Evolutionary conservation across 2,888 invertebrate genomes (phyloP), one percentile per base, ranked within the genome.

Genomic region (Epistrophe grossulariae): DNA sequence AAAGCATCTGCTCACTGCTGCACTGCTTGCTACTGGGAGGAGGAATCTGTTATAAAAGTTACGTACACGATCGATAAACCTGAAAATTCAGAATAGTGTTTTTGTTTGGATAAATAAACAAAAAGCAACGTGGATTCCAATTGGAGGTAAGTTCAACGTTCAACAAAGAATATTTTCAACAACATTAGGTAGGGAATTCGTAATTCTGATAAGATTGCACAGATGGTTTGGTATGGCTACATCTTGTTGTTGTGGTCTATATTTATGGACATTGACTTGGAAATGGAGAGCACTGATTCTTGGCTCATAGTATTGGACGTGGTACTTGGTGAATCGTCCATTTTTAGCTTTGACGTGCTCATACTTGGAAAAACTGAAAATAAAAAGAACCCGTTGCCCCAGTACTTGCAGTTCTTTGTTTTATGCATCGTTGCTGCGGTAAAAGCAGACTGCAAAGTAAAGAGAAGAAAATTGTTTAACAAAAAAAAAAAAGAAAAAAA

Each of bases 341-440:
- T 84, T 72, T 77, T 24, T 43, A 45, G 55, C 57, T n/a, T 76
- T 40, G 68, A 68, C 66, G 66, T 66, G 76, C 38, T 66, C 73
- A 10, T 9, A 57, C 48, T 68, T 28, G 15, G 24, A 31, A 43
- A 24, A 40, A 43, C 31, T 13, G 19, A 73, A 57, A 43, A 78
- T 4, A 55, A 72, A 48, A 57, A 78, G 68, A 68, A 38, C 48
- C 13, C 52, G 59, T 38, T 79, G 45, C 17, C 76, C 38, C 28
- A 70, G 70, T 70, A 38, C 19, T 60, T 13, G 60, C 13, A 40
- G 19, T 79, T 87, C 83, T 87, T 87, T 87, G 82, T 87, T 83
- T 82, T 79, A 48, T 87, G 74, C 83, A 83, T 83, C 79, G 74
- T 40, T 68, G 66, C 78, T 60, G 76, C 52, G 59, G 45, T 13